Conservation (phyloP, 2,888 invertebrate genomes). For the Aleiodes testaceus region DNA sequence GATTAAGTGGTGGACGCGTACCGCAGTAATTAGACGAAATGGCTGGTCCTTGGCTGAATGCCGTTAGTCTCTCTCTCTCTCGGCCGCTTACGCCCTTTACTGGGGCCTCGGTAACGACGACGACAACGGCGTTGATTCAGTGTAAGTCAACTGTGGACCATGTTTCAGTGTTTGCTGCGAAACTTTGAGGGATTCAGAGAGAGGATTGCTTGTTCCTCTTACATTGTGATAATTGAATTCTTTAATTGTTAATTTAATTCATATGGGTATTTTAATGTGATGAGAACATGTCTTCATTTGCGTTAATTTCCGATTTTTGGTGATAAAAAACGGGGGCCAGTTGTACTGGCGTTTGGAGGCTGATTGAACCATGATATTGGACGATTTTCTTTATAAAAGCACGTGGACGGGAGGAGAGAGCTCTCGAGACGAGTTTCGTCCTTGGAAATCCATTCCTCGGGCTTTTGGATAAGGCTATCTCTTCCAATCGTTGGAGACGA, state of each 20-base stretch:
- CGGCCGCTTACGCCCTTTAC: no score
- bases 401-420: conserved; percentile 28
- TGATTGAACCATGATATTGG: conserved; percentile 40
- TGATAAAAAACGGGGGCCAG: neutral
- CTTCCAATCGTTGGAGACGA: conserved; percentile 21
- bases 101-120: conserved; percentile 2
- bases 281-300: conserved; percentile 16
- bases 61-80: conserved; percentile 4
- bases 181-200: neutral
- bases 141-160: conserved; percentile 27
- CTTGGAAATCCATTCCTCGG: conserved; percentile 24
- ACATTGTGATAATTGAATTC: conserved; percentile 6
- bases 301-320: conserved; percentile 14
- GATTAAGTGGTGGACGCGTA: conserved; percentile 59
- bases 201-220: neutral
- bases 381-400: conserved; percentile 32
- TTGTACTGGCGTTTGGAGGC: conserved; percentile 4
- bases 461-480: conserved; percentile 21
- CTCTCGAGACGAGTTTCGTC: conserved; percentile 10
- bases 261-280: no score
- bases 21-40: conserved; percentile 61
- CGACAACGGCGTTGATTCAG: conserved; percentile 34
- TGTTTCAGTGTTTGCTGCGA: conserved; percentile 13
- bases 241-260: no score
- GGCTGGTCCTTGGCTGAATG: conserved; percentile 40